Base-by-base conservation (phyloP, 1,140 invertebrate species). In the Pomacea maculata region DNA sequence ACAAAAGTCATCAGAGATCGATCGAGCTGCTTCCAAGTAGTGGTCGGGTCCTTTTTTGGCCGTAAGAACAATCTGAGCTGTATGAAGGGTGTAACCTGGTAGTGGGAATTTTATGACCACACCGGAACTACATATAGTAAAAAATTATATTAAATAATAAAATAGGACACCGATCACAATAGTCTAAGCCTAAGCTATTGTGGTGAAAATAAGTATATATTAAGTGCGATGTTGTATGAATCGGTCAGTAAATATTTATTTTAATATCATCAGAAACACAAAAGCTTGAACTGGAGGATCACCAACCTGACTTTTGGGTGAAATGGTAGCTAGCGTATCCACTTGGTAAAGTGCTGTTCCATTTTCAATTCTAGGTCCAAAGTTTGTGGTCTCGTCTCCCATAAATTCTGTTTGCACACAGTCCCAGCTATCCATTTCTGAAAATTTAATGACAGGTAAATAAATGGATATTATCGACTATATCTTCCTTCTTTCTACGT, bases 261-360 rank as follows among this genome's bases (percentile, higher is more conserved):
- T 29, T 65, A n/a, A 34, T 57, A 12, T 45, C 34, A 45, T 6
- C 34, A 45, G 34, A 45, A 45, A 45, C 34, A 45, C 34, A 45
- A 45, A 45, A 29, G 57, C 21, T 34, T 55, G 17, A 52, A 57
- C 7, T 21, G n/a, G 29, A 29, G 63, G 34, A 29, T 68, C 7
- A 21, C 77, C 15, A 78, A 87, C 87, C 84, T 85, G 68, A 55
- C 83, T 82, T 25, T 74, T 45, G 5, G 86, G 64, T 21, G 85
- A 84, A 61, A 88, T 83, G 52, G 85, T 87, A 15, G 84, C 84
- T 52, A 86, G 25, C 1, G 86, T 88, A 70, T 86, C 84, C 19
- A 88, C 80, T 68, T 88, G 86, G 71, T 87, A 87, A 63, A 88
- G 81, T 57, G 86, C 85, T 54, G 85, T 81, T 7, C 85, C 85